phyloP scores from a whole-genome alignment of 2,113 vertebrate species.

The Coracopsis vasa region DNA sequence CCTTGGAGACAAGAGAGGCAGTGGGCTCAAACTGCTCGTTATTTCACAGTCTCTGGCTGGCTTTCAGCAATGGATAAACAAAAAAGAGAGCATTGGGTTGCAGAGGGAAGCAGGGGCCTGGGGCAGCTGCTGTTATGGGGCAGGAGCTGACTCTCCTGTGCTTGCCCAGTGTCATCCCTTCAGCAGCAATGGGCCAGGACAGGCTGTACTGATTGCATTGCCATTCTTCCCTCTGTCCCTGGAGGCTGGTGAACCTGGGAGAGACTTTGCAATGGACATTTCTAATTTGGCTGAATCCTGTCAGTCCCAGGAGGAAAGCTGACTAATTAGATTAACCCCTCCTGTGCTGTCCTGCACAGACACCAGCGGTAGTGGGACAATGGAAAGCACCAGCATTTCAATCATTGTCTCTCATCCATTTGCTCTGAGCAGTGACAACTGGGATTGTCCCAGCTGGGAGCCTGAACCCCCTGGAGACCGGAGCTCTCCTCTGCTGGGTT shows the following conservation, averaged over 20 bases:
- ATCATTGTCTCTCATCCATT: neutral
- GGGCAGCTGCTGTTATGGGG: fast-evolving
- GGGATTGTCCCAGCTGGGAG: neutral
- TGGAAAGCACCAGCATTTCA: neutral
- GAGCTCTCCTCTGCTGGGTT: neutral
- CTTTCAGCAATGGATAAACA: neutral
- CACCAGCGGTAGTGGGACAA: neutral
- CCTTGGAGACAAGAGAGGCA: conserved; percentile 27
- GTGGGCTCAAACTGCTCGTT: neutral
- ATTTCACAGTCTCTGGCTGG: neutral
- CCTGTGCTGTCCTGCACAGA: neutral
- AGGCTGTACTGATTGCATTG: neutral
- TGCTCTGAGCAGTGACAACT: neutral
- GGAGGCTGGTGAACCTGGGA: neutral
- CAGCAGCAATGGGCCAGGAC: neutral
- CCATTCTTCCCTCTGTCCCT: neutral
- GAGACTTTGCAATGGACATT: neutral
- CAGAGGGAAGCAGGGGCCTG: neutral
- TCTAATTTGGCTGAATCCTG: conserved; percentile 42
- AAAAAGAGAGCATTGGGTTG: neutral
- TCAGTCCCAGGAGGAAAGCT: neutral
- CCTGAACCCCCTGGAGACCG: neutral
- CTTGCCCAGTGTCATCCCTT: neutral
- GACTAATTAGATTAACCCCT: conserved; percentile 38
- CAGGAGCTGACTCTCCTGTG: neutral